phyloP scores from a whole-genome alignment of 2,888 invertebrate genomes.

The Lobophora halterata region DNA sequence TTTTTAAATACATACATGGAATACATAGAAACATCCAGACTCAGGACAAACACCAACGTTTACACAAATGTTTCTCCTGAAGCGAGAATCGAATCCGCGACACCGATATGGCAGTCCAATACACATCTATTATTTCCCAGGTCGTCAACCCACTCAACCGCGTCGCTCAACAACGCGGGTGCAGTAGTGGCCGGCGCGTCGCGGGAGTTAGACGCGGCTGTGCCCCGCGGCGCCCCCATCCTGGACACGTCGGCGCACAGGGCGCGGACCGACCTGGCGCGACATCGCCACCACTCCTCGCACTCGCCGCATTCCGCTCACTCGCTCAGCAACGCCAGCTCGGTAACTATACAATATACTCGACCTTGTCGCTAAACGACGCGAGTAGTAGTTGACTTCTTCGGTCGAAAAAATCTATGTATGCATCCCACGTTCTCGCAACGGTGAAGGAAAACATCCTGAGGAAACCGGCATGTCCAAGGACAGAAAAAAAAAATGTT shows the following conservation, averaged over 20 bases:
- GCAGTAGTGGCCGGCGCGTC: conserved; percentile 44
- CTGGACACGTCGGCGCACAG: conserved; percentile 92
- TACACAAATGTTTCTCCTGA: too few species aligned
- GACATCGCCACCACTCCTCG: conserved; percentile 72
- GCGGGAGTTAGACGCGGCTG: conserved; percentile 91
- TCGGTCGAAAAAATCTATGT: too few species aligned
- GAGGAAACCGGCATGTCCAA: too few species aligned
- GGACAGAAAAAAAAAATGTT: too few species aligned
- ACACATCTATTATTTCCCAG: conserved; percentile 7
- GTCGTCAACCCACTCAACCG: conserved; percentile 14
- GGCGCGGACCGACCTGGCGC: conserved; percentile 89
- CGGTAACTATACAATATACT: conserved; percentile 7
- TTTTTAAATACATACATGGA: too few species aligned
- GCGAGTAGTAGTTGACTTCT: too few species aligned
- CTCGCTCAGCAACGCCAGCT: conserved; percentile 82
- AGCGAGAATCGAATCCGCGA: too few species aligned
- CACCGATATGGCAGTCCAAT: too few species aligned
- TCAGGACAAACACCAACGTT: too few species aligned
- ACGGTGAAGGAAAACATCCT: too few species aligned
- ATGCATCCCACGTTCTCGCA: too few species aligned
- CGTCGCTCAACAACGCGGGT: conserved; percentile 25
- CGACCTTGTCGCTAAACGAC: not conserved
- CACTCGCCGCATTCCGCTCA: conserved; percentile 62
- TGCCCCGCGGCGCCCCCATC: conserved; percentile 87
- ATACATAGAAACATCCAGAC: too few species aligned